Base-by-base conservation (phyloP, 2,113 vertebrate genomes). In the Rhinolophus ferrumequinum region DNA sequence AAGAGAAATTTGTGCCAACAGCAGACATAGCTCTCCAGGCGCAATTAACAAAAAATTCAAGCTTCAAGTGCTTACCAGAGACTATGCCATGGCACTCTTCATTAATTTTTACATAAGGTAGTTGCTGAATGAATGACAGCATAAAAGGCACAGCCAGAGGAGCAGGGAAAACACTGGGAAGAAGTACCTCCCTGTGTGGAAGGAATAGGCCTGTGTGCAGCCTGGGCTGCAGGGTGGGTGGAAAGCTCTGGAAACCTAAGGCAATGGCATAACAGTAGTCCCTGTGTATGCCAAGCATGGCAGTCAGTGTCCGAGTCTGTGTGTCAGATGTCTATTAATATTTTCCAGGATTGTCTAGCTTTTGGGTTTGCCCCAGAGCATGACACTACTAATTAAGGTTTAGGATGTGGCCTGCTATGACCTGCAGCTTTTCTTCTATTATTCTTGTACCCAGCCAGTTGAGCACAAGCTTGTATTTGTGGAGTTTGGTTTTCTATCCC, bases 11-110 rank as follows among this genome's bases (percentile, higher is more conserved):
- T 50, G 66, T 86, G 67, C 80, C 73, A 86, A 70, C 16, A 70
- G 67, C 52, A 90, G 93, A 70, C 41, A 21, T 1, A 64, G 35
- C 15, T 93, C 54, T 93, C 56, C n/a, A 44, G 38, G 54, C 12
- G 16, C 35, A 66, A 66, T 81, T 75, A 93, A 52, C 33, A 77
- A 60, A 96, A 73, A 62, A 67, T 47, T 38, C 66, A 44, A 90
- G 69, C 28, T 41, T 54, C 41, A 52, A 33, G 75, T 54, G 30
- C 76, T 54, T 82, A 41, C 10, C 84, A 50, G 38, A 88, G 67
- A 54, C 24, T 58, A 81, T 90, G 75, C 41, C 26, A 18, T 2
- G 86, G 21, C 9, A 7, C 8, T 87, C 33, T 64, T 86, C 80
- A 13, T 54, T 44, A n/a, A 28, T 18, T 66, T 77, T 87, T 44